Evolutionary conservation across 2,888 invertebrate species (phyloP).

Genomic region (Brachyptera risi): DNA sequence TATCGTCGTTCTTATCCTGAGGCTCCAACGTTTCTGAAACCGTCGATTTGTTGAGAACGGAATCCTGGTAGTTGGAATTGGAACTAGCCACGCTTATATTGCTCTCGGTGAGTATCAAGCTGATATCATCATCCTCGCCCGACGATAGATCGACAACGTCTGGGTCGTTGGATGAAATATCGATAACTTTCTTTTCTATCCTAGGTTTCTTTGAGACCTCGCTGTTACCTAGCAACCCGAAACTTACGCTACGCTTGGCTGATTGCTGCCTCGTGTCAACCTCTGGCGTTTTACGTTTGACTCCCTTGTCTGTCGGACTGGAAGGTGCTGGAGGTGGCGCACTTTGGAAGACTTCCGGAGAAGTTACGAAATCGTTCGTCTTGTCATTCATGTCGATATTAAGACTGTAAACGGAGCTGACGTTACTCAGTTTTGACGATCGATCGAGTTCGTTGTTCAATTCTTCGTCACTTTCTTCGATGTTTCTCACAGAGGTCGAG

Average conservation of each 20-base stretch:
- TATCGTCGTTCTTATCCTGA: too few species aligned
- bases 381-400: too few species aligned
- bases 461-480: neutral
- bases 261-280: neutral
- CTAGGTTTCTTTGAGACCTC: neutral
- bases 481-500: neutral
- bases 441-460: too few species aligned
- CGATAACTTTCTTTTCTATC: neutral
- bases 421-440: too few species aligned
- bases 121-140: neutral
- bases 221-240: neutral
- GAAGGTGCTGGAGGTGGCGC: too few species aligned
- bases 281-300: too few species aligned
- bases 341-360: too few species aligned
- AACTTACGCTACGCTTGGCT: neutral
- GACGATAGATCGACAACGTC: slow-evolving; percentile 8
- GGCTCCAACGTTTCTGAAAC: neutral
- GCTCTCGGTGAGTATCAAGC: neutral
- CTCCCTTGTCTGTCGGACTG: too few species aligned
- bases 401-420: too few species aligned
- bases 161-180: too few species aligned
- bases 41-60: neutral
- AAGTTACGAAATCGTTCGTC: too few species aligned
- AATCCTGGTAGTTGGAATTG: slow-evolving; percentile 11
- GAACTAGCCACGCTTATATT: slow-evolving; percentile 7